phyloP scores from a whole-genome alignment of 2,113 vertebrate species.

The Mirza zaza region DNA sequence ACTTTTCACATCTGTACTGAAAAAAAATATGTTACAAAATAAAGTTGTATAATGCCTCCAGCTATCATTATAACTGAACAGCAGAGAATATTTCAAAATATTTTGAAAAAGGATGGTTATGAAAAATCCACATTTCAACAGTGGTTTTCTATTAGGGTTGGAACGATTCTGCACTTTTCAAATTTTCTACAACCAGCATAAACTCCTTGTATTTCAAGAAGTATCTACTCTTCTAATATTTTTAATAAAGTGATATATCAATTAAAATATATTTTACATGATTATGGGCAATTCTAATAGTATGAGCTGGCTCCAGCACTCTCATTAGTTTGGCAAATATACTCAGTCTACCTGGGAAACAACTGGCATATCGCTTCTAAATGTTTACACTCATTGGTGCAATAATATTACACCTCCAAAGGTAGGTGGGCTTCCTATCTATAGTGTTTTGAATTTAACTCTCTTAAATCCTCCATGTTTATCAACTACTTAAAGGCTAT shows the following conservation, averaged over 20 bases:
- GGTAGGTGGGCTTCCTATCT: not conserved
- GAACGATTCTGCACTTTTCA: not conserved
- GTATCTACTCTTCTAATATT: not conserved
- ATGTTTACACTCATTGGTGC: not conserved
- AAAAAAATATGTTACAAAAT: constrained; percentile 47
- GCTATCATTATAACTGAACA: constrained; percentile 62
- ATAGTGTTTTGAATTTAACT: not conserved
- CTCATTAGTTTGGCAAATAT: not conserved
- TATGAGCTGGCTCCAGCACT: not conserved
- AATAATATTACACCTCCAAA: not conserved
- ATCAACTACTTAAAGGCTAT: not conserved
- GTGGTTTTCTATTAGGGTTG: not conserved
- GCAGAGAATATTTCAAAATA: constrained; percentile 42
- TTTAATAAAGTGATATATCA: not conserved
- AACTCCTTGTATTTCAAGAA: not conserved
- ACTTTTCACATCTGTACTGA: constrained; percentile 40
- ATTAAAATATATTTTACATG: not conserved
- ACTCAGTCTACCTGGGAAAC: not conserved
- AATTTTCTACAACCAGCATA: not conserved
- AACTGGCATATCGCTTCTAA: not conserved
- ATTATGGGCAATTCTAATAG: not conserved
- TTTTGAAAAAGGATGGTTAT: not conserved
- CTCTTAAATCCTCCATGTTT: not conserved
- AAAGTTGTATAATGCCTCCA: constrained; percentile 55
- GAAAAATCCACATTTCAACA: not conserved